These are phyloP conservation scores for Acanthosepion lycidas DNA, from an alignment of 2,888 invertebrate genomes.

Conservation along the genomic window DNA sequence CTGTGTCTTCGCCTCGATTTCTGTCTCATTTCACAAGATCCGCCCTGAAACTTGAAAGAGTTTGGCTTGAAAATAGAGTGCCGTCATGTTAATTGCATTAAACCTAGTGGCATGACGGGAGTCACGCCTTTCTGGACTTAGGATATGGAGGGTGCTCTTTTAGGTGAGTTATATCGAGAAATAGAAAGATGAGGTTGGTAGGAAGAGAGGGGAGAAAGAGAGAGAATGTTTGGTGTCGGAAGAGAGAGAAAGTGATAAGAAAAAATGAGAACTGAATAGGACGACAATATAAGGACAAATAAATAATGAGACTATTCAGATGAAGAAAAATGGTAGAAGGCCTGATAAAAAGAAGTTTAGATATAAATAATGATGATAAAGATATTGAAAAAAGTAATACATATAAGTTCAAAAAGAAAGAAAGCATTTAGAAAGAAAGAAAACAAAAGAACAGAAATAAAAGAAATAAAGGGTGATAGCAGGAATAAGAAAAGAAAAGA, in stretches of 20 bases:
- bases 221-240: not conserved
- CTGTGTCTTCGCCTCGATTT: not conserved
- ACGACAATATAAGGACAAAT: no score
- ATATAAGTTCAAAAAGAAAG: no score
- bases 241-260: no score
- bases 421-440: no score
- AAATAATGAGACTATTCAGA: not conserved
- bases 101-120: not conserved
- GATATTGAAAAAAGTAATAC: no score
- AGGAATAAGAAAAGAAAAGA: rapidly evolving
- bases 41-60: not conserved
- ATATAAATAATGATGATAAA: no score
- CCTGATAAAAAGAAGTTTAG: no score
- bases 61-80: not conserved
- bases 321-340: no score
- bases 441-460: no score
- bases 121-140: not conserved
- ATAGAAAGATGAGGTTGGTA: not conserved
- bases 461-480: no score
- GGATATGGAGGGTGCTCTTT: not conserved
- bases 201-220: not conserved
- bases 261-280: no score
- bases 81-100: not conserved
- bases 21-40: conserved; percentile 23
- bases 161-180: no score